Evolutionary conservation across 2,797 vertebrate species (phyloP), one percentile per base, ranked within the genome.

Genomic region (Pipistrellus kuhlii): DNA sequence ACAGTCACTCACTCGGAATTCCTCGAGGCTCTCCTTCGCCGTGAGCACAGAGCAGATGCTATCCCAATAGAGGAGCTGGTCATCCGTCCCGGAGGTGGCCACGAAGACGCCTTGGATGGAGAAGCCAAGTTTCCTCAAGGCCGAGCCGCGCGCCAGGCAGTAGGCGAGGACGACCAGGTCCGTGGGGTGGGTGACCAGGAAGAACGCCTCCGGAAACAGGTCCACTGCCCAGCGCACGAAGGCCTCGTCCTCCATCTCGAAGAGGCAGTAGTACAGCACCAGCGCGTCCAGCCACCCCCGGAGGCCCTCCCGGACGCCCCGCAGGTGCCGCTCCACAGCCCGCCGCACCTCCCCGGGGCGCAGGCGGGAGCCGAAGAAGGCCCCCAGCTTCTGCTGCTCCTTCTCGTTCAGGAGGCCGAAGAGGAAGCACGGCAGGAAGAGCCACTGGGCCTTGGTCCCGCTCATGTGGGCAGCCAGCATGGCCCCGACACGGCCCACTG

Each of bases 131-230:
- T 46, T 88, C 80, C 3, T 78, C 87, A 93, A 15, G 3, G 23
- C 12, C 6, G 9, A 71, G 5, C 83, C 83, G 57, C 46, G 30
- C 15, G 59, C 68, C 10, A 96, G n/a, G 71, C 92, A 96, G 92
- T 93, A 80, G 41, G 90, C 78, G 0, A 51, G 32, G 14, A 75
- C 64, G 0, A 0, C 3, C 64, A 96, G 0, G 30, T 96, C 92
- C 0, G 2, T 0, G 0, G 5, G 35, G 6, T 75, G 1, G 0
- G 0, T 0, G 5, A 93, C 9, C 3, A 2, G 6, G 6, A 89
- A 27, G 14, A 15, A 18, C 6, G 71, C 7, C 0, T 86, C 64
- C 0, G 14, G 41, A 55, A 89, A 5, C 11, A 48, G 27, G 69
- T 0, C 46, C 93, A 94, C 12, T 0, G 13, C 64, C 32, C 66